Evolutionary conservation across 2,113 vertebrate genomes (phyloP).

Genomic region (Carlito syrichta): DNA sequence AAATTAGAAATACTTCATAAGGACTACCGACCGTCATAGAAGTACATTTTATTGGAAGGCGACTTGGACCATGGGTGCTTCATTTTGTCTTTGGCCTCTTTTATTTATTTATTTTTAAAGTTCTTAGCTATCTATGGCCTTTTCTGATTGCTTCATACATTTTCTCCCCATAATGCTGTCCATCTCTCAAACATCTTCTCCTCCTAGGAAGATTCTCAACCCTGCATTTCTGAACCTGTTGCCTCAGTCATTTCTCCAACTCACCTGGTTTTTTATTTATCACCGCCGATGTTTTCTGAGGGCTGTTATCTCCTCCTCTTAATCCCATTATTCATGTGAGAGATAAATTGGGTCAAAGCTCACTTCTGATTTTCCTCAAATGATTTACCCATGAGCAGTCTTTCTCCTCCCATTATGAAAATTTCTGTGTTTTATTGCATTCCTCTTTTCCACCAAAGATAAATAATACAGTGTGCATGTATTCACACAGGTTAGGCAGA

Average conservation of each 20-base stretch:
- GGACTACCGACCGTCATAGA: background rate
- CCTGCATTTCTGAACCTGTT: background rate
- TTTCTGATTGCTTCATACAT: background rate
- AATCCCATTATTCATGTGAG: background rate
- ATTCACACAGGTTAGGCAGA: background rate
- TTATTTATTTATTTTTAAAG: background rate
- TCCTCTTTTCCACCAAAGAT: background rate
- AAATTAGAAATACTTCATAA: background rate
- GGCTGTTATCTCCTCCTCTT: background rate
- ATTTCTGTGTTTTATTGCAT: conserved; percentile 8
- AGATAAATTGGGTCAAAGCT: conserved; percentile 30
- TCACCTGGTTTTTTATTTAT: background rate
- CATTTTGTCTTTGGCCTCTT: background rate
- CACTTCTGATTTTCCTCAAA: conserved; percentile 49
- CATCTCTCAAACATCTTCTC: background rate
- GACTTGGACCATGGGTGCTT: background rate
- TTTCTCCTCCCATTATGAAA: background rate
- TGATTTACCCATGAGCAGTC: background rate
- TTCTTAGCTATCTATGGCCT: background rate
- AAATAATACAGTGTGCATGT: conserved; percentile 13
- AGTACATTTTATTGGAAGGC: background rate
- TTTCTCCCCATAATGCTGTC: background rate
- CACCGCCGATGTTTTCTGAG: background rate
- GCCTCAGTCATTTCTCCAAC: background rate
- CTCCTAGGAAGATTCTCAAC: background rate